Evolutionary conservation across 2,113 vertebrate species (phyloP), one percentile per base, ranked within the genome.

Genomic region (Sus scrofa): DNA sequence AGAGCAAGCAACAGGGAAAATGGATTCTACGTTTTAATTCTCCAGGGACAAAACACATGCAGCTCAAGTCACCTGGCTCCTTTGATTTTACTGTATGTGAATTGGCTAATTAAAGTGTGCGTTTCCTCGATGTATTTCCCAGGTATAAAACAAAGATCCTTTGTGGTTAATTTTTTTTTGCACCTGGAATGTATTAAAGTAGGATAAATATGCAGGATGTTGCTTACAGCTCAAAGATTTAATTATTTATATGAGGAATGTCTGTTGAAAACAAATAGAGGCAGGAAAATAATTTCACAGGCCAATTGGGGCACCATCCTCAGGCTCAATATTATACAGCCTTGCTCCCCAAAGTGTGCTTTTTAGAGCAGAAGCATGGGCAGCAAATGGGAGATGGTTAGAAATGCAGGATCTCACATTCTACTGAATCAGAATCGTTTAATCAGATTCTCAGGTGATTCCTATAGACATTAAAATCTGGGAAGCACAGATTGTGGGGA

Each of bases 181-280:
- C 89, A 91, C 14, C 71, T 77, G 91, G 52, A 68, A 68, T 39
- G 19, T 74, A 18, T 91, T 94, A 94, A 90, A 86, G 32, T 79
- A 63, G 58, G 58, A 83, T 91, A 90, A 92, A 70, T 79, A 34
- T 60, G 37, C 68, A 81, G 20, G 52, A 52, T 58, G 75, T 63
- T 94, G 52, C 71, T 96, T 91, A 71, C 24, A 79, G 74, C 54
- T 81, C 58, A 85, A 50, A 62, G 37, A 60, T 73, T 79, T 96
- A 89, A 93, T 79, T 94, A 95, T 93, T 97, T 91, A 71, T 86
- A 88, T 77, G 79, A 88, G 81, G 54, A 96, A 78, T 82, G 32
- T 62, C 50, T 92, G 27, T 37, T 70, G n/a, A 91, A 94, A 93
- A 88, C 70, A 86, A 86, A 88, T 63, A 13, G 13, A 93, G 83